These are phyloP conservation scores for Scrobipalpa costella DNA, from an alignment of 2,888 invertebrate genomes.

Conservation along the genomic window DNA sequence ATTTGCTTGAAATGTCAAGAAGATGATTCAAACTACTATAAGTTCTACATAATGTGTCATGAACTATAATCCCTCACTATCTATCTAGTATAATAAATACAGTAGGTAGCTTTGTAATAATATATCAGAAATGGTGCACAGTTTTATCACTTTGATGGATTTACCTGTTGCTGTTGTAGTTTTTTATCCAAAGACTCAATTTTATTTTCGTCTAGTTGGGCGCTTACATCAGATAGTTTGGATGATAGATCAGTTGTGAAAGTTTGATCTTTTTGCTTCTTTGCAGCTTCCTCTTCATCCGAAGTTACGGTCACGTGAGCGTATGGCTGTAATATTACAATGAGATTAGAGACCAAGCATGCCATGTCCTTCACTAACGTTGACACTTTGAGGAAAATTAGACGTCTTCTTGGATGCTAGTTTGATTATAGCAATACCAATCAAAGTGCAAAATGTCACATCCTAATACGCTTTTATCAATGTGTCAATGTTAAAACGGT, in stretches of 20 bases:
- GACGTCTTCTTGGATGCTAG: no score
- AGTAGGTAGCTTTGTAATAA: background rate
- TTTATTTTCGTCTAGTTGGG: constrained; percentile 70
- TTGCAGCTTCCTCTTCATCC: constrained; percentile 89
- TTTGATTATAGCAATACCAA: no score
- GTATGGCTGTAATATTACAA: constrained; percentile 79
- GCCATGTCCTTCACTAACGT: no score
- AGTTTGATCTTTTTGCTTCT: constrained; percentile 62
- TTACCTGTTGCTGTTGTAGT: constrained; percentile 84
- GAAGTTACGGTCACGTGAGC: constrained; percentile 87
- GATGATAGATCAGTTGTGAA: constrained; percentile 80
- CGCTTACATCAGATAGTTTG: constrained; percentile 68
- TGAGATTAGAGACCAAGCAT: no score
- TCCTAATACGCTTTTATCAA: no score
- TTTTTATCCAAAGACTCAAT: constrained; percentile 84
- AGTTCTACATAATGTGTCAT: background rate
- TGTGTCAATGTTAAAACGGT: no score
- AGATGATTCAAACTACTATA: constrained; percentile 13
- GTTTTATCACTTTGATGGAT: constrained; percentile 25
- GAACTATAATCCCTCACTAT: background rate
- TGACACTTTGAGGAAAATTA: no score
- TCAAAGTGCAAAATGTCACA: constrained; percentile 9
- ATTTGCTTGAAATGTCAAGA: constrained; percentile 12
- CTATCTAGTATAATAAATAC: background rate
- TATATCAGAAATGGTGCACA: background rate